phyloP scores from a whole-genome alignment of 2,113 vertebrate genomes.

The Tragelaphus imberbis region DNA sequence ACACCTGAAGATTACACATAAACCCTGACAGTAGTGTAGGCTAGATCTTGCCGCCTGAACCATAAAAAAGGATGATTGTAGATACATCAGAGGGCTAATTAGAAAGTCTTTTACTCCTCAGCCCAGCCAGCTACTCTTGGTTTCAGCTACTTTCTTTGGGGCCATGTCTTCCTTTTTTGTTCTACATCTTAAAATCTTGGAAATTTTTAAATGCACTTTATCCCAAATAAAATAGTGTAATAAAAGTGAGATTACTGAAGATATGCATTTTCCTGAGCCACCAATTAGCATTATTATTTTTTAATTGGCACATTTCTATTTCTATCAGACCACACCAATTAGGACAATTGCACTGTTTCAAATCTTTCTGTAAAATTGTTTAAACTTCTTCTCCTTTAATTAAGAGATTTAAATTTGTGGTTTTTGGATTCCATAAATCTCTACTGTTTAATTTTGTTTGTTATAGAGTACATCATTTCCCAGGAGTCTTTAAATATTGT shows the following conservation, averaged over 20 bases:
- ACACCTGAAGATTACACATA: constrained; percentile 53
- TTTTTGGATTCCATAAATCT: background rate
- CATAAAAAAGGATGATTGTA: background rate
- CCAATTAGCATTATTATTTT: constrained; percentile 16
- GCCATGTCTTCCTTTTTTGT: background rate
- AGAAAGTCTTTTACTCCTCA: constrained; percentile 10
- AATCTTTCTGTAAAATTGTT: background rate
- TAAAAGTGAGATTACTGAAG: constrained; percentile 9
- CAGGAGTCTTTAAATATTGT: background rate
- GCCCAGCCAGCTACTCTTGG: background rate
- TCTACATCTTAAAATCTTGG: background rate
- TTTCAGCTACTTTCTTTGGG: constrained; percentile 1
- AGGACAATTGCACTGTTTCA: background rate
- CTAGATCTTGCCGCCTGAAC: background rate
- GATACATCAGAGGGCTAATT: constrained; percentile 37
- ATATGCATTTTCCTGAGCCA: constrained; percentile 1
- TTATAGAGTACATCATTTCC: background rate
- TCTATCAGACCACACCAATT: background rate
- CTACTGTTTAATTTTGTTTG: background rate
- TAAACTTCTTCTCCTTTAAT: background rate
- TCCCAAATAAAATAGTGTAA: constrained; percentile 17
- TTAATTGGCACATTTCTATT: constrained; percentile 24
- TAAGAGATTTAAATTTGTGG: constrained; percentile 7
- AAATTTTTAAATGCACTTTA: background rate
- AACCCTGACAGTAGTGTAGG: constrained; percentile 27